Percentiles rank a stretch among this genome's conserved stretches.
phyloP scores from a whole-genome alignment of 2,113 vertebrate species.

The Varanus salvator region DNA sequence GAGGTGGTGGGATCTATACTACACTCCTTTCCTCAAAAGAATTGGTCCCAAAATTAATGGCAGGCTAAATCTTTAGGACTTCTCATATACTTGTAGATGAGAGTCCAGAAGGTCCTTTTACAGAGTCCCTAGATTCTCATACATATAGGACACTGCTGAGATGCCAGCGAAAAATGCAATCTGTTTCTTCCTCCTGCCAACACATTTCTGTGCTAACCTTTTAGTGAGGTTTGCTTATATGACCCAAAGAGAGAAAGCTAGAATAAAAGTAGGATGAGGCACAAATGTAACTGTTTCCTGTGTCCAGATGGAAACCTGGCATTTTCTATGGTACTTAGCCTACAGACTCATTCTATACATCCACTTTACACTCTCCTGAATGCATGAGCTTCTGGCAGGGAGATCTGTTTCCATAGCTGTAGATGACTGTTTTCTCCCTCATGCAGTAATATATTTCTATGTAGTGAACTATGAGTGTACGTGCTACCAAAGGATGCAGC shows the following conservation, averaged over 20 bases:
- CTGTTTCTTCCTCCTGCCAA: neutral
- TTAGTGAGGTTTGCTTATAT: neutral
- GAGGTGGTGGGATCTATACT: no score
- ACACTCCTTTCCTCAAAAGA: neutral
- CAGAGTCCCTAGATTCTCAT: neutral
- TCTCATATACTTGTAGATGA: neutral
- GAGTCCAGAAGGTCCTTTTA: neutral
- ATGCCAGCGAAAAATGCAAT: neutral
- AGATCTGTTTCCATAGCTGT: neutral
- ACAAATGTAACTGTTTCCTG: neutral
- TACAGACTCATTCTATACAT: neutral
- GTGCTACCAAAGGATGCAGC: neutral
- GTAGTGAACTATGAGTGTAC: neutral
- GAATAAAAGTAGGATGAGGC: neutral
- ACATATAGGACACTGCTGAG: neutral
- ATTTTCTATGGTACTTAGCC: neutral
- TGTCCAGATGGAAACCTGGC: neutral
- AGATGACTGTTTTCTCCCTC: neutral
- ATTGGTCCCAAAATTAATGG: neutral
- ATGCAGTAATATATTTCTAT: neutral
- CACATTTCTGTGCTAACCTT: neutral
- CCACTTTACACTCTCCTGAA: neutral
- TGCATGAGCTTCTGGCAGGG: conserved; percentile 2
- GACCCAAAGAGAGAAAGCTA: neutral
- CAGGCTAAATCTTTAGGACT: neutral